Base-by-base conservation (phyloP, 2,888 invertebrate genomes). In the Stictocephala bisonia region DNA sequence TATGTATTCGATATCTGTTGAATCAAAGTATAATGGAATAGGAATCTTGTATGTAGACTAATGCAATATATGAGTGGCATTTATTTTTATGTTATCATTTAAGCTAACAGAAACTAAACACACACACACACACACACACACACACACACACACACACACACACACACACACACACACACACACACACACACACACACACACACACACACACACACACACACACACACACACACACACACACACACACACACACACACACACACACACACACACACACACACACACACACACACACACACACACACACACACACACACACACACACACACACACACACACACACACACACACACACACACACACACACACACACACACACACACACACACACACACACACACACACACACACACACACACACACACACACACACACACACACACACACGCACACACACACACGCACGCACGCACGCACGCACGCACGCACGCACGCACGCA, bases 91-190 rank as follows among this genome's bases (percentile, higher is more conserved):
- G n/a, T n/a, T n/a, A n/a, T n/a, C n/a, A n/a, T n/a, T n/a, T n/a
- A n/a, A n/a, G 15, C n/a, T 51, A n/a, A n/a, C n/a, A n/a, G n/a
- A n/a, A n/a, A n/a, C n/a, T n/a, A n/a, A n/a, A n/a, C n/a, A n/a
- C n/a, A 69, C 40, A 72, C 41, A 48, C 22, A 73, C 48, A 64
- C 41, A 69, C 75, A 73, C 69, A 69, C 50, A 44, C 64, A 68
- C 71, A 53, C 51, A 69, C 31, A 58, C 27, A 66, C 48, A 40
- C 48, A 68, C 11, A 44, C 44, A 44, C 44, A 44, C 44, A 44
- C 44, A 44, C 44, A 44, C 44, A 44, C 44, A 44, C 44, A 44
- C 44, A 44, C 44, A 44, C 44, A 44, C 44, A 6, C 44, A 44
- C 44, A 44, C 44, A 44, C 44, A 6, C 44, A 44, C 44, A 44